Percentiles rank a stretch among this genome's conserved stretches.
Conservation (phyloP, 2,113 vertebrate species). For the Chamaetylas fuelleborni region DNA sequence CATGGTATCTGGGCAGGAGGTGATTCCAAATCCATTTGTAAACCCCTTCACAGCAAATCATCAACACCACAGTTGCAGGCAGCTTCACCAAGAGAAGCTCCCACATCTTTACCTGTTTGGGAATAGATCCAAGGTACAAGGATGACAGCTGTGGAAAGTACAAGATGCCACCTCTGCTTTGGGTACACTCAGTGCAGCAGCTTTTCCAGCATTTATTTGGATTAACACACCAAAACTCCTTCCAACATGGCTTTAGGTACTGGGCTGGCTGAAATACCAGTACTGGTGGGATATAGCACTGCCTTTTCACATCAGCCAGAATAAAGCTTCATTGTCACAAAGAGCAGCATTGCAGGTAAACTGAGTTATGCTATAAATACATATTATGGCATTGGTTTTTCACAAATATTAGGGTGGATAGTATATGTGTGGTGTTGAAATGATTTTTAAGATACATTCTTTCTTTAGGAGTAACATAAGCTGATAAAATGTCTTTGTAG, state of each 20-base stretch:
- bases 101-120: neutral
- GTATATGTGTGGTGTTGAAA: no score
- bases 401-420: no score
- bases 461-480: no score
- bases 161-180: neutral
- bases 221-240: neutral
- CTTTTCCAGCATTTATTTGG: neutral
- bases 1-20: accelerated
- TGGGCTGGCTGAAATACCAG: neutral
- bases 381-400: no score
- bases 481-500: no score
- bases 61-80: neutral
- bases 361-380: no score
- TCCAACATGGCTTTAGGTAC: neutral
- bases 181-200: accelerated
- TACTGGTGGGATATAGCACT: accelerated
- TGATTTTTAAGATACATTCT: no score
- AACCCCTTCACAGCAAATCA: neutral
- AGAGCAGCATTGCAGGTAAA: neutral
- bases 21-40: accelerated
- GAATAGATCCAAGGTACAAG: neutral
- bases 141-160: no score
- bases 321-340: no score
- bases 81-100: neutral
- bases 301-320: neutral